Conservation (phyloP, 2,888 invertebrate species). For the Chromoteleia sp. region DNA sequence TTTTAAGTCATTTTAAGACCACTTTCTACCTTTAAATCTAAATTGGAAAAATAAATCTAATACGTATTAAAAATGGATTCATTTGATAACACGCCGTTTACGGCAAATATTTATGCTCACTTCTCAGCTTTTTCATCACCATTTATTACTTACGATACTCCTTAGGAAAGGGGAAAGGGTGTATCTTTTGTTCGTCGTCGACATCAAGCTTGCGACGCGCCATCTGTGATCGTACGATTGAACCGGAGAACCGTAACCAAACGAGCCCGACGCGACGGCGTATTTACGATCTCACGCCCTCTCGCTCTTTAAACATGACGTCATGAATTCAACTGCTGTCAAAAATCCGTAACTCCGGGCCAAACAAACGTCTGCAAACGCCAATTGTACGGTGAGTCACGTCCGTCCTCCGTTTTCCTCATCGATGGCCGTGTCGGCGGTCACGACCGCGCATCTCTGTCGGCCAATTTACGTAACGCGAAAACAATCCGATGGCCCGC, state of each 20-base stretch:
- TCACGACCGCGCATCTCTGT: not conserved
- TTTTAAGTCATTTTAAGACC: too few species aligned
- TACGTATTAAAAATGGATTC: too few species aligned
- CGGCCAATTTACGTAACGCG: not conserved
- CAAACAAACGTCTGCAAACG: conserved; percentile 29
- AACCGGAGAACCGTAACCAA: not conserved
- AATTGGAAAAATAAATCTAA: too few species aligned
- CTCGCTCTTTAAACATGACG: conserved; percentile 51
- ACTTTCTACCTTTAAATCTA: too few species aligned
- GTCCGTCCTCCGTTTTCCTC: not conserved
- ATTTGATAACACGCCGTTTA: too few species aligned
- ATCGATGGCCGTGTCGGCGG: not conserved
- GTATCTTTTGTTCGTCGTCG: too few species aligned
- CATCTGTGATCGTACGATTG: not conserved
- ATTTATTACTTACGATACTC: too few species aligned
- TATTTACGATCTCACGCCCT: conserved; percentile 45
- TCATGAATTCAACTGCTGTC: conserved; percentile 58
- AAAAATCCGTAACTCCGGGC: conserved; percentile 40
- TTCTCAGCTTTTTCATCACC: too few species aligned
- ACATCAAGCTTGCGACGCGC: too few species aligned
- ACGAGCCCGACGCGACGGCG: conserved; percentile 11
- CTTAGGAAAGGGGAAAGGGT: too few species aligned
- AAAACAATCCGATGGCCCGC: not conserved
- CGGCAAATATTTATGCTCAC: too few species aligned
- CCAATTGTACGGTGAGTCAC: conserved; percentile 36